These are phyloP conservation scores for Arothron firmamentum DNA, from an alignment of 2,113 vertebrate species.

Conservation along the genomic window DNA sequence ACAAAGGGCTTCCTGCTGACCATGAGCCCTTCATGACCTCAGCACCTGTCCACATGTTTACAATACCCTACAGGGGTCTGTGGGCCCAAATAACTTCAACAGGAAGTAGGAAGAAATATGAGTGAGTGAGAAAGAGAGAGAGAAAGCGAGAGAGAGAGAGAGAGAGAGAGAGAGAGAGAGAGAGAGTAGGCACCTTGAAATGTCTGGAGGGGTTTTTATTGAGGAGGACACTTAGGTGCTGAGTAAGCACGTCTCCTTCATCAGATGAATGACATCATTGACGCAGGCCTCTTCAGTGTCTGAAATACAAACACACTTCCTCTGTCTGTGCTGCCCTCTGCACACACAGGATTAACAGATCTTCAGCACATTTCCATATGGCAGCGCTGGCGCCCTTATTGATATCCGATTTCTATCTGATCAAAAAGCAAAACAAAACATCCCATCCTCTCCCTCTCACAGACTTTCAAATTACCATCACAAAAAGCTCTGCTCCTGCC, in stretches of 20 bases:
- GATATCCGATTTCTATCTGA: no score
- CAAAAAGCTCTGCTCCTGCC: no score
- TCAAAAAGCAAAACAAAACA: no score
- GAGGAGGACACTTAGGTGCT: conserved; percentile 26
- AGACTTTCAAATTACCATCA: no score
- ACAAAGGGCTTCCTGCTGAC: conserved; percentile 28
- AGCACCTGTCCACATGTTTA: conserved; percentile 68
- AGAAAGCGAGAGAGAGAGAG: conserved; percentile 1
- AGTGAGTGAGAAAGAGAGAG: conserved; percentile 8
- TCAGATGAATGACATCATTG: conserved; percentile 39
- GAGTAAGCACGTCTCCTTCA: conserved; percentile 46
- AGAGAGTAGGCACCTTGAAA: not conserved
- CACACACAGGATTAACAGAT: not conserved
- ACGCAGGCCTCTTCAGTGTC: conserved; percentile 38
- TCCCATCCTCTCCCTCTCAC: no score
- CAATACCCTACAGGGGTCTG: conserved; percentile 35
- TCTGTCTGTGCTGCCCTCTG: not conserved
- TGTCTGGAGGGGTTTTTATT: conserved; percentile 14
- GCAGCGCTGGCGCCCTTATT: no score
- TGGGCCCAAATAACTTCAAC: conserved; percentile 36
- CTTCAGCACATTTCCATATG: no score
- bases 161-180: conserved; percentile 8
- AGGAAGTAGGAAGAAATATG: conserved; percentile 11
- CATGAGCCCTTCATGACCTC: conserved; percentile 46
- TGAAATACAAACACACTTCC: conserved; percentile 33